phyloP scores from a whole-genome alignment of 2,797 vertebrate genomes.

The Sebastolobus alascanus region DNA sequence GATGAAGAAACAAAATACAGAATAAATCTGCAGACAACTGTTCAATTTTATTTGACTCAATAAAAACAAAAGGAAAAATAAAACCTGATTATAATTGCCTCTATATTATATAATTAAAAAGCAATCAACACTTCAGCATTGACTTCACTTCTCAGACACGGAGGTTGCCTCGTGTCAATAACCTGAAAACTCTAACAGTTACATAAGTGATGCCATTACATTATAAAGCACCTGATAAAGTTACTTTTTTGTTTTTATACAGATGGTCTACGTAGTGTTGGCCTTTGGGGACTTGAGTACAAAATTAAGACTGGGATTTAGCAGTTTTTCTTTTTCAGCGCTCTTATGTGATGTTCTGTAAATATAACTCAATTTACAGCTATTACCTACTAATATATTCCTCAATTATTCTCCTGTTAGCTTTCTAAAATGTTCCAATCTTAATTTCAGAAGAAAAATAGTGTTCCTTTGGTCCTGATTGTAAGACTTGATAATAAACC shows the following conservation, averaged over 20 bases:
- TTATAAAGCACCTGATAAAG: neutral
- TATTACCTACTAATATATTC: neutral
- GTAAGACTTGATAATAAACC: neutral
- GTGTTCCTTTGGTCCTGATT: neutral
- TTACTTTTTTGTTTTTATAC: neutral
- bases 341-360: neutral
- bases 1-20: neutral
- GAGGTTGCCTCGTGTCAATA: no score
- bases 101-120: neutral
- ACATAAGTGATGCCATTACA: neutral
- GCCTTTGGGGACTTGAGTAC: neutral
- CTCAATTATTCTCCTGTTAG: neutral
- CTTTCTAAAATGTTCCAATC: neutral
- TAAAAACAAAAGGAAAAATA: neutral
- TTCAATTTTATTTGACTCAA: neutral
- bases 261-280: neutral
- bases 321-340: neutral
- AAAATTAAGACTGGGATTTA: neutral
- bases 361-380: neutral
- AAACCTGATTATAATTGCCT: neutral
- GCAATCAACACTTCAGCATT: neutral
- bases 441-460: neutral
- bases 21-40: neutral
- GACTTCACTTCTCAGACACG: no score
- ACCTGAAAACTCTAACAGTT: neutral